Evolutionary conservation across 2,113 vertebrate genomes (phyloP), one percentile per base, ranked within the genome.

Genomic region (Arothron firmamentum): DNA sequence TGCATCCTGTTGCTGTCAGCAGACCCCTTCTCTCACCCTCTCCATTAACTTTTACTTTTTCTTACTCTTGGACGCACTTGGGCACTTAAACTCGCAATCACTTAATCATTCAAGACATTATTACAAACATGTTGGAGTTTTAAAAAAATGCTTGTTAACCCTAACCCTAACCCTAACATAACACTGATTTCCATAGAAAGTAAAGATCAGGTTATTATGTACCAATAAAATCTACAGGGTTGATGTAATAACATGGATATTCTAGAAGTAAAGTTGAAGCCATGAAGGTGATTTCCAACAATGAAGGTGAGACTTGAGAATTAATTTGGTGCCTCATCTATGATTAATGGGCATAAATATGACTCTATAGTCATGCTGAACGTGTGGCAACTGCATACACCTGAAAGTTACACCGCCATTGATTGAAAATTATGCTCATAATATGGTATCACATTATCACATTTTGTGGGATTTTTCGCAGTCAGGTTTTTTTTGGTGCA

Each of bases 1-100:
- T 87, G 67, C 76, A 76, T 86, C 82, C 85, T 86, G 84, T 82
- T 75, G 72, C 71, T 87, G 79, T 82, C 81, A 76, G 62, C 59
- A 14, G 12, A 21, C 20, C 13, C 52, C 54, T 25, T 46, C 47
- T 31, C 19, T 16, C 12, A 5, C 51, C 5, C 8, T 8, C 38
- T 38, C 14, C 34, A 12, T 67, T 41, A 23, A 18, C 3, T 46
- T 1, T 72, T 23, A 12, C 14, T 45, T 42, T 65, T 2, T 59
- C 3, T 56, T 20, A 17, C 52, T 43, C 17, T 20, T 11, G 38
- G 6, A 11, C 20, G 14, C 10, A 21, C 38, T 53, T 21, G 16
- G 14, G 21, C 13, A 41, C 19, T n/a, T 60, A 19, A 62, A 15
- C 13, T 49, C 50, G 63, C 41, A 60, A 61, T 25, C 2, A 46